Evolutionary conservation across 2,113 vertebrate genomes (phyloP).

Genomic region (Balaenoptera acutorostrata): DNA sequence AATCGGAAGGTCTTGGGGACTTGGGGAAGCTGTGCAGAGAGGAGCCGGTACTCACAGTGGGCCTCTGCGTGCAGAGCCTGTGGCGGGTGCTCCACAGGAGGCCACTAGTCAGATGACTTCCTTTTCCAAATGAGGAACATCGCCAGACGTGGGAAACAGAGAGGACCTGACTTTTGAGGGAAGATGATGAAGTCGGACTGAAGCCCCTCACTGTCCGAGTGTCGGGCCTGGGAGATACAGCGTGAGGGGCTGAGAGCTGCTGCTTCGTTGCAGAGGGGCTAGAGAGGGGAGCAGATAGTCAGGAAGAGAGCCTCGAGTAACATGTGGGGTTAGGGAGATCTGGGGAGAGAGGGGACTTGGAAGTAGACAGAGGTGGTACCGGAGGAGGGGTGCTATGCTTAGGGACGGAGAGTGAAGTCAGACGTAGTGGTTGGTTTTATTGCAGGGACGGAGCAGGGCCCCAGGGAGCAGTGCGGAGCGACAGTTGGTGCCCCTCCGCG

Average conservation of each 20-base stretch:
- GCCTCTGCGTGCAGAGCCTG: no score
- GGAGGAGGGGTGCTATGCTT: not conserved
- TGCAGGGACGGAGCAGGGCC: not conserved
- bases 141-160: not conserved
- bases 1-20: accelerated
- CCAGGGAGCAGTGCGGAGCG: not conserved
- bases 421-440: not conserved
- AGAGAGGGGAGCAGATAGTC: no score
- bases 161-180: not conserved
- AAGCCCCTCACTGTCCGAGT: not conserved
- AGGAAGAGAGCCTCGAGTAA: not conserved
- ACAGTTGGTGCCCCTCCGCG: not conserved
- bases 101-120: accelerated
- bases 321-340: not conserved
- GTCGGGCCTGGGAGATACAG: not conserved
- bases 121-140: not conserved
- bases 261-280: not conserved
- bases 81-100: not conserved
- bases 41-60: accelerated
- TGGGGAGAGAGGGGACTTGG: not conserved
- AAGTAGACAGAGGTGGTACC: not conserved
- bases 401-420: not conserved
- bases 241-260: not conserved
- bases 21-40: no score
- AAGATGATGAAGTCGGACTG: not conserved